Base-by-base conservation (phyloP, 2,888 invertebrate genomes). In the Drosophila buzzatii region DNA sequence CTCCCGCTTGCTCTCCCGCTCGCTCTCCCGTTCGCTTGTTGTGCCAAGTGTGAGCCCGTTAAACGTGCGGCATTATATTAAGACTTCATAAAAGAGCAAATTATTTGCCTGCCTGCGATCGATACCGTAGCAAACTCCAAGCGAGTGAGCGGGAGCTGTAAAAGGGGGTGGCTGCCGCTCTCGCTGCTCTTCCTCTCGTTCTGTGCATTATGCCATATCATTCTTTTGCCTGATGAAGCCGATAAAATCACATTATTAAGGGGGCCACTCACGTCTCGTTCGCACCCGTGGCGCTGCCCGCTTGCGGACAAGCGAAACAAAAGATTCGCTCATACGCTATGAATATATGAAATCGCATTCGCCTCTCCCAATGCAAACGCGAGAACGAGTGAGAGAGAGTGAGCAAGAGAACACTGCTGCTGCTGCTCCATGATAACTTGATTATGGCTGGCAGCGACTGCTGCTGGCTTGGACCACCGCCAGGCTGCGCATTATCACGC, bases 161-260 rank as follows among this genome's bases (percentile, higher is more conserved):
- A 9, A 20, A 35, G 20, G 23, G 53, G 41, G 16, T 20, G 14
- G 52, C 7, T 51, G 49, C 14, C 18, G 33, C 42, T 20, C 52
- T 20, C 20, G 52, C 66, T 52, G 33, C 41, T 33, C 71, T 72
- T 62, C 59, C 39, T 18, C 60, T 85, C 68, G 57, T 60, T 68
- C 64, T 60, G 78, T 81, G 85, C 92, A 91, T 92, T 88, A 92
- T 92, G 91, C 91, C 90, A 92, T 92, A 91, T 91, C 92, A 91
- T 92, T 83, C 91, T 92, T 92, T 56, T 76, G 81, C 78, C 80
- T 78, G 92, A 92, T 92, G 91, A 92, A 92, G 89, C 91, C 91
- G 92, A 92, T 92, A 92, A 92, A 92, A 92, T 92, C 92, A 91
- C 89, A 92, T 92, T 92, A 92, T 92, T 92, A 92, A 92, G 92